These are phyloP conservation scores for Cichladusa arquata DNA, from an alignment of 2,113 vertebrate species.

Conservation along the genomic window DNA sequence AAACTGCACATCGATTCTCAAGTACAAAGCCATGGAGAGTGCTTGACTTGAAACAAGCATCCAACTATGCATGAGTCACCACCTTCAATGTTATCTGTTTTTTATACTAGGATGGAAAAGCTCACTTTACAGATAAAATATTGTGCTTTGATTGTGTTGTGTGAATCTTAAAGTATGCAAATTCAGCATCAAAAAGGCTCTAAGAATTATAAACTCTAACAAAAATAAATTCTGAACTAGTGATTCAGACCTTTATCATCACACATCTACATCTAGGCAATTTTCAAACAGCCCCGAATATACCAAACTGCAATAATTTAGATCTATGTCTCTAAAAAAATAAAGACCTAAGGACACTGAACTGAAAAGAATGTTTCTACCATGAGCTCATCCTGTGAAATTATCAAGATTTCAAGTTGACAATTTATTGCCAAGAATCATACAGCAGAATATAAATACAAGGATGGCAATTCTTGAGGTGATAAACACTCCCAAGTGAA, in stretches of 20 bases:
- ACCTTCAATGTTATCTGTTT: not conserved
- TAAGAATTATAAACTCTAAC: not conserved
- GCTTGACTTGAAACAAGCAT: not conserved
- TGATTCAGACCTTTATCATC: not conserved
- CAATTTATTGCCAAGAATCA: not conserved
- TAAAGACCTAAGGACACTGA: not conserved
- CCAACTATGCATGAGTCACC: not conserved
- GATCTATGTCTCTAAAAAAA: not conserved
- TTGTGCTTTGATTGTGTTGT: not conserved
- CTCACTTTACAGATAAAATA: not conserved
- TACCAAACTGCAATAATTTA: not conserved
- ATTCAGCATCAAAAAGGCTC: not conserved
- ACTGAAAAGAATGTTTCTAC: not conserved
- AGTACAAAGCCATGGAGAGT: not conserved
- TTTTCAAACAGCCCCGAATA: not conserved
- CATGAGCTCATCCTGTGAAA: not conserved
- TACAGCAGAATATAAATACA: not conserved
- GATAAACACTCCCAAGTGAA: not conserved
- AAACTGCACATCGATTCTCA: not conserved
- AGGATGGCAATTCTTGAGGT: not conserved
- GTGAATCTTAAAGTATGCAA: not conserved
- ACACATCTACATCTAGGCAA: not conserved
- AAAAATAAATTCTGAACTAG: not conserved
- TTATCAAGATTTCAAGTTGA: not conserved
- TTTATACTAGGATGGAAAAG: not conserved